Evolutionary conservation across 2,888 invertebrate species (phyloP).

Genomic region (Athripsodes cinereus): DNA sequence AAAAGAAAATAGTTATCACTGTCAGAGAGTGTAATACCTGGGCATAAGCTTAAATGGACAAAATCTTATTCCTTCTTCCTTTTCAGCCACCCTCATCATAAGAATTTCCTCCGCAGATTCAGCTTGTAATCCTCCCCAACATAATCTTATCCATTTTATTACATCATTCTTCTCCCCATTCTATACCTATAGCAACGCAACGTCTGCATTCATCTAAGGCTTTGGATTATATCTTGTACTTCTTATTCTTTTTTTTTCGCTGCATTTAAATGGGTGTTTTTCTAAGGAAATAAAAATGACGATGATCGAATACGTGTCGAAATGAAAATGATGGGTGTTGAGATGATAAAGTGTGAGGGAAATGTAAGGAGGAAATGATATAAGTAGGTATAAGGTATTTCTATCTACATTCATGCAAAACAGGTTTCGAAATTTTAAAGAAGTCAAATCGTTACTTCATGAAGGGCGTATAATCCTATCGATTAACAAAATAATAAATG

Average conservation of each 20-base stretch:
- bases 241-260: constrained; percentile 7
- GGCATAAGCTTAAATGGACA: not conserved
- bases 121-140: constrained; percentile 20
- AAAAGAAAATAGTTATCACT: no score
- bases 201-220: constrained; percentile 1
- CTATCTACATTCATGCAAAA: no score
- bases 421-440: no score
- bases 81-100: not conserved
- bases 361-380: no score
- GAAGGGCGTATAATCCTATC: no score
- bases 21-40: not conserved
- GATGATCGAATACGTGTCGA: constrained; percentile 17
- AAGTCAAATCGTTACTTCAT: no score
- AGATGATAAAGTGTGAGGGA: no score
- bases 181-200: no score
- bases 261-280: constrained; percentile 23
- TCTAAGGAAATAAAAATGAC: constrained; percentile 20
- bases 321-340: not conserved
- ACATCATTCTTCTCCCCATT: constrained; percentile 14
- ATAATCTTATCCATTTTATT: constrained; percentile 27
- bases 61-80: not conserved
- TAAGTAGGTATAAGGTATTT: no score
- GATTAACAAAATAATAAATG: no score
- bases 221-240: not conserved
- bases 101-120: constrained; percentile 15